phyloP scores from a whole-genome alignment of 2,888 invertebrate genomes.

The Stegophylla sp. region DNA sequence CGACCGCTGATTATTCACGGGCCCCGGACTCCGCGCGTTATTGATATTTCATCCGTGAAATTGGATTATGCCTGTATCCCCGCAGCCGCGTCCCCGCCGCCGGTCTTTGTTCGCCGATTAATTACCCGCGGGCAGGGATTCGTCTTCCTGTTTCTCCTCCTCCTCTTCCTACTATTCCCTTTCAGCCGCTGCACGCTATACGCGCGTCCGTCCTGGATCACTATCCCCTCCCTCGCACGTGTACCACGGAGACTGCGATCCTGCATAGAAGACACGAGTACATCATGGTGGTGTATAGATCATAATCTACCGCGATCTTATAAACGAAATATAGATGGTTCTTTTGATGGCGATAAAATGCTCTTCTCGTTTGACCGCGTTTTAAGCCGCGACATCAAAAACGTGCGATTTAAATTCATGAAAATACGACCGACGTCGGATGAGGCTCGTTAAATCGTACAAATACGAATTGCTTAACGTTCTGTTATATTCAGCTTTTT shows the following conservation, averaged over 20 bases:
- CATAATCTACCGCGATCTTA: background rate
- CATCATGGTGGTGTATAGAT: background rate
- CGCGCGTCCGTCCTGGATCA: no score
- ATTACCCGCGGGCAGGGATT: slow-evolving; percentile 55
- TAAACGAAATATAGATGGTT: no score
- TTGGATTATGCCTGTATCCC: slow-evolving; percentile 53
- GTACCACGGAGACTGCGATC: background rate
- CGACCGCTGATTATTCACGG: slow-evolving; percentile 56
- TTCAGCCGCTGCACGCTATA: no score
- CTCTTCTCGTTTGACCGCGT: background rate
- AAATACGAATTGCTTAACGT: slow-evolving; percentile 27
- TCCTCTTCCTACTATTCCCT: background rate
- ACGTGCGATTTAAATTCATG: background rate
- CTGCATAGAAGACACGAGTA: background rate
- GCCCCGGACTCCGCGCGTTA: slow-evolving; percentile 51
- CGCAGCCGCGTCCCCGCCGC: slow-evolving; percentile 14
- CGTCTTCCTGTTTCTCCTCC: slow-evolving; percentile 11
- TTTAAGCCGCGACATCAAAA: slow-evolving; percentile 8
- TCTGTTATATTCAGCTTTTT: background rate
- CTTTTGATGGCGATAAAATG: slow-evolving; percentile 26
- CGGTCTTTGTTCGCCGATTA: slow-evolving; percentile 46
- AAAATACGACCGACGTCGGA: background rate
- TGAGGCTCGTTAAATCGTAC: background rate
- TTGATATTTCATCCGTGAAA: slow-evolving; percentile 59
- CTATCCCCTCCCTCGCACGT: no score